phyloP scores from a whole-genome alignment of 2,797 vertebrate genomes.

The Rhynchotus rufescens region DNA sequence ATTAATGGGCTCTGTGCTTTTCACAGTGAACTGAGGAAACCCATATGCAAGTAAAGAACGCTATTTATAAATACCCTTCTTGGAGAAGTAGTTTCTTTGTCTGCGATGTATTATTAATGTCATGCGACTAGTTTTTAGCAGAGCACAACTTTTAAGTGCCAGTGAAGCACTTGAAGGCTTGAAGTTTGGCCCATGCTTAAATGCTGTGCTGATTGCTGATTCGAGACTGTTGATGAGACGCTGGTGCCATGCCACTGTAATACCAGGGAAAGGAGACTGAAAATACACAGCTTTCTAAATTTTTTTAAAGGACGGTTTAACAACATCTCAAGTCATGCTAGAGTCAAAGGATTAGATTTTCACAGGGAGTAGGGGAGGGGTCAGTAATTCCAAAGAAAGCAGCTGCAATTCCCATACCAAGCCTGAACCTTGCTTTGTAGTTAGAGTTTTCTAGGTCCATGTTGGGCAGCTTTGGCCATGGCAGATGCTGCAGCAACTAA shows the following conservation, averaged over 20 bases:
- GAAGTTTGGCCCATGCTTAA: neutral
- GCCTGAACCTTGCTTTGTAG: too few species aligned
- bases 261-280: neutral
- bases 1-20: constrained; percentile 81
- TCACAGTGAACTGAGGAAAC: constrained; percentile 77
- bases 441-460: accelerated
- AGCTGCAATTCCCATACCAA: accelerated
- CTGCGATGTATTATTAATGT: neutral
- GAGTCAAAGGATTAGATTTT: neutral
- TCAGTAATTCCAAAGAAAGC: neutral
- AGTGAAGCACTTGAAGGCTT: neutral
- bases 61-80: neutral
- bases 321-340: neutral
- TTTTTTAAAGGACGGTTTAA: neutral
- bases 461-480: neutral
- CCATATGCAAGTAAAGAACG: constrained; percentile 79
- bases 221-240: neutral
- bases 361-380: neutral
- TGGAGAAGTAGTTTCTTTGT: neutral
- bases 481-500: neutral
- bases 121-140: neutral
- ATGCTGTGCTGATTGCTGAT: neutral
- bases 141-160: neutral
- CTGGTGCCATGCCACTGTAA: neutral
- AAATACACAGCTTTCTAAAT: neutral